Percentiles rank a stretch among this genome's conserved stretches.
These are phyloP conservation scores for Listronotus oregonensis DNA, from an alignment of 1,140 invertebrate genomes.

Conservation along the genomic window DNA sequence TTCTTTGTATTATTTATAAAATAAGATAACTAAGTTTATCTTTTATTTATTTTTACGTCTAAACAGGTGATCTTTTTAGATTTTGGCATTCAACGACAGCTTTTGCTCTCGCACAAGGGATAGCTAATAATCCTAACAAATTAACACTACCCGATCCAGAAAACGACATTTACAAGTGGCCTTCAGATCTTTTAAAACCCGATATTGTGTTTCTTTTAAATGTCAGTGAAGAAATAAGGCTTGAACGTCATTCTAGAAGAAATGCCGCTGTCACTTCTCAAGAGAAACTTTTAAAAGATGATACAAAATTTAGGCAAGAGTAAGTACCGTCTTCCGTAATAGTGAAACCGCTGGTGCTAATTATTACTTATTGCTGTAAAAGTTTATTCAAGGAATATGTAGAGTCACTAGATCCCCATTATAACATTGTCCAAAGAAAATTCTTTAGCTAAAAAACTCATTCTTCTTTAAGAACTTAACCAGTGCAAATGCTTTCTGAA, in stretches of 20 bases:
- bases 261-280: conserved; percentile 35
- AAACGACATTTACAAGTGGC: conserved; percentile 52
- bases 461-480: no score
- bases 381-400: no score
- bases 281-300: conserved; percentile 39
- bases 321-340: conserved; percentile 17
- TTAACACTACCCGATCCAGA: conserved; percentile 40
- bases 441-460: no score
- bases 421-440: no score
- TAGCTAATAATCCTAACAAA: conserved; percentile 40
- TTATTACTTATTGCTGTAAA: not conserved
- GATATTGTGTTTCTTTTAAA: conserved; percentile 42
- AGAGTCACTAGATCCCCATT: no score
- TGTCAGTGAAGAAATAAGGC: conserved; percentile 41
- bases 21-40: no score
- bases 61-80: conserved; percentile 42
- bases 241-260: conserved; percentile 41
- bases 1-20: no score
- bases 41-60: no score
- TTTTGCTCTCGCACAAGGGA: conserved; percentile 51
- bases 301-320: conserved; percentile 42
- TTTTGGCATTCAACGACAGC: conserved; percentile 57
- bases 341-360: no score
- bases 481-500: no score
- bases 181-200: conserved; percentile 54